phyloP scores from a whole-genome alignment of 2,113 vertebrate genomes.

The Eupsittula cactorum region DNA sequence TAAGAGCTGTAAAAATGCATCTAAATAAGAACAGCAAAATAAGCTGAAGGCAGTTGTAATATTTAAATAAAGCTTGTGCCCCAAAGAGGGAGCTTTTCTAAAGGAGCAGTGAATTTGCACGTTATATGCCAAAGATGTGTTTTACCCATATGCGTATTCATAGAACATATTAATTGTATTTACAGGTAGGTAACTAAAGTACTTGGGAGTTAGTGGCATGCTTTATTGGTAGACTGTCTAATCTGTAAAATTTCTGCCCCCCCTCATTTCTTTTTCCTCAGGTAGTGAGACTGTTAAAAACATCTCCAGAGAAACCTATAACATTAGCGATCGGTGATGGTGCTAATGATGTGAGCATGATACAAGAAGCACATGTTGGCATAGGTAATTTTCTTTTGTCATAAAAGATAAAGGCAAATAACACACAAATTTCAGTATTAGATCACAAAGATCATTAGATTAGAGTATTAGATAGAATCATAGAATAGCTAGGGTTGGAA shows the following conservation, averaged over 20 bases:
- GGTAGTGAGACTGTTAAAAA: conserved; percentile 95
- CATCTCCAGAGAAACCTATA: conserved; percentile 95
- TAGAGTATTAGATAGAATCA: neutral
- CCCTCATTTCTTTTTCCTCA: conserved; percentile 18
- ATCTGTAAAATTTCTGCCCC: neutral
- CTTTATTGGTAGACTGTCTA: neutral
- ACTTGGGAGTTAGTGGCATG: neutral
- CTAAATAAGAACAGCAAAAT: neutral
- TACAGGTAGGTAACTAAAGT: neutral
- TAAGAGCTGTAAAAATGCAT: neutral
- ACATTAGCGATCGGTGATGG: conserved; percentile 93
- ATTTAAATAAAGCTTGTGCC: neutral
- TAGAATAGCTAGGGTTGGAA: too few species aligned
- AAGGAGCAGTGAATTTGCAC: neutral
- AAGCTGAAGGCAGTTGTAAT: neutral
- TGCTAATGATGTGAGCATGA: conserved; percentile 99
- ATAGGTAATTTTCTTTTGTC: conserved; percentile 83
- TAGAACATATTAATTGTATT: neutral
- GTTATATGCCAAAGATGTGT: neutral
- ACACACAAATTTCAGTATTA: neutral
- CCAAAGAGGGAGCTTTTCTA: neutral
- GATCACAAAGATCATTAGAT: neutral
- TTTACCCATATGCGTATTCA: neutral
- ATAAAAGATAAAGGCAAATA: neutral
- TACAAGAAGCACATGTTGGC: conserved; percentile 96